Conservation (phyloP, 2,113 vertebrate species). For the Gallinago media region DNA sequence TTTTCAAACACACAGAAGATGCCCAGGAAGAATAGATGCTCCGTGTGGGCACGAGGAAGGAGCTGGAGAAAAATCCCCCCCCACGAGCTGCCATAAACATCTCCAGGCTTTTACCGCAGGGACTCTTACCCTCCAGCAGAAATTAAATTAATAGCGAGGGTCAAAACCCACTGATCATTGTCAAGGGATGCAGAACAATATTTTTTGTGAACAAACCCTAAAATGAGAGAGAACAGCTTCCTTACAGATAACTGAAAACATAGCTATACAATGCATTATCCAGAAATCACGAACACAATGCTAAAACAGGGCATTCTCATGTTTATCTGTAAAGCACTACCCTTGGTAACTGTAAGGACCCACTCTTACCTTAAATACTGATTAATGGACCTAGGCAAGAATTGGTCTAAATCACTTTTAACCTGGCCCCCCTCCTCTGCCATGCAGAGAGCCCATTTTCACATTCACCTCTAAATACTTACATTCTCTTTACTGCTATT, state of each 20-base stretch:
- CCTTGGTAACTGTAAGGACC: too few species aligned
- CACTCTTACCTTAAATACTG: neutral
- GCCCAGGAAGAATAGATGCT: neutral
- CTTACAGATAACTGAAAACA: neutral
- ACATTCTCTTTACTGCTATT: neutral
- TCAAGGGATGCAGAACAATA: neutral
- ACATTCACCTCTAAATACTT: neutral
- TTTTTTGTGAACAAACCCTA: neutral
- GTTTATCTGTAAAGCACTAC: rapidly evolving
- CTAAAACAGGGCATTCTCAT: neutral
- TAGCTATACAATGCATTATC: neutral
- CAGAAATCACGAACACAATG: neutral
- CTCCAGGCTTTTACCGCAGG: neutral
- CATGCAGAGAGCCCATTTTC: neutral
- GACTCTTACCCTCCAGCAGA: neutral
- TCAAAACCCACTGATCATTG: neutral
- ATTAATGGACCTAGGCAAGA: neutral
- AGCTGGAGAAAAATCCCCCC: neutral
- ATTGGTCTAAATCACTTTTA: neutral
- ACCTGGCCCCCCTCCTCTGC: neutral
- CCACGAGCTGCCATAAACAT: too few species aligned
- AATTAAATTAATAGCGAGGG: neutral
- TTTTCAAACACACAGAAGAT: neutral
- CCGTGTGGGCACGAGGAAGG: rapidly evolving
- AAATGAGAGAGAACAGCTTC: neutral